Base-by-base conservation (phyloP, 2,888 invertebrate genomes). In the Sinopyrophorus schimmeli region DNA sequence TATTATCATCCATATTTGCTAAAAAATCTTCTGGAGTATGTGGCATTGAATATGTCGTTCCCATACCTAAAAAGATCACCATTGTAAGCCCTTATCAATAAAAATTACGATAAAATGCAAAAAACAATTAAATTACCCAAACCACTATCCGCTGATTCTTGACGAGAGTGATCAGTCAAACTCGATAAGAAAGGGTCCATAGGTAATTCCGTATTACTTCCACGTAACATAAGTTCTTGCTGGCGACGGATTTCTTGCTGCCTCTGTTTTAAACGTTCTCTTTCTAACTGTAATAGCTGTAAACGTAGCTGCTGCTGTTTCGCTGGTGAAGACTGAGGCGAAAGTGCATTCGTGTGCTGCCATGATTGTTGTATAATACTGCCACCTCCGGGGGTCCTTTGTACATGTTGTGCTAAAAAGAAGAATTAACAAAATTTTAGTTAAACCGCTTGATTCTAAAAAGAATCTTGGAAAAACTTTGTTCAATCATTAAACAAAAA, bases 141-240 rank as follows among this genome's bases (percentile, higher is more conserved):
- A 39, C 96, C 96, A 73, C 92, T 93, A 74, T 96, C 95, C 6
- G 92, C 92, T 6, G 93, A 93, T 75, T 94, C 95, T 74, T 96
- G 95, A 56, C 95, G 81, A 62, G 92, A 88, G 75, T 96, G 96
- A 67, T 93, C 93, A 42, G 86, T 84, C 63, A 88, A 77, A 35
- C 87, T 86, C 2, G 89, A 87, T 55, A 90, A 76, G 76, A 89
- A 90, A 51, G 90, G 89, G 73, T 90, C 89, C 76, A 86, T 76
- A 1, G 83, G 81, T 53, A 83, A 75, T 53, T 85, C 84, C 6
- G 82, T 81, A 59, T 77, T 80, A 46, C 79, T 79, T 27, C 75
- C 85, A 58, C 86, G 78, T 64, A 86, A 79, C 83, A 87, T 83
- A 55, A 87, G 72, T 72, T 87, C 87, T 77, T 87, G 84, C 80